Base-by-base conservation (phyloP, 2,797 vertebrate genomes). In the Bucorvus abyssinicus region DNA sequence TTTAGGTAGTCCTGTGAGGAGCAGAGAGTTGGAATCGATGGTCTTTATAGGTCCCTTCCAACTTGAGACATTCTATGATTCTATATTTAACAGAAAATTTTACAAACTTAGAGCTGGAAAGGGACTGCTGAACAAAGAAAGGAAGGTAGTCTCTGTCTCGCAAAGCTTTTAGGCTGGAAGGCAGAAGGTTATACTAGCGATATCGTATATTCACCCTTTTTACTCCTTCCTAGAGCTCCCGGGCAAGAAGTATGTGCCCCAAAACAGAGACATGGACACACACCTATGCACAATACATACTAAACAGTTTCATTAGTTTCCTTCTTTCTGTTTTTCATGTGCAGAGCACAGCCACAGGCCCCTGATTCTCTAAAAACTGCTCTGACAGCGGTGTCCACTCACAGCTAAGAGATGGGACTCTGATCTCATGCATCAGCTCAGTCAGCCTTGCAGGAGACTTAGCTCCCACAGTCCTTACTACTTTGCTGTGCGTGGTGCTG, bases 181-280 rank as follows among this genome's bases (percentile, higher is more conserved):
- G 17, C 40, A 68, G 36, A 59, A 63, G 26, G 12, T 34, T 49
- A 27, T 67, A 27, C 6, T 60, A 80, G 69, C 53, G 21, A 9
- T 57, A 30, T 11, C 2, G 9, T 36, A 11, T 55, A 30, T 80
- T 87, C 4, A 5, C 10, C 26, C 22, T 71, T 29, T 63, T 59
- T 63, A 13, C 27, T 83, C 30, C 27, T 70, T 65, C 16, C 36
- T 38, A 40, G 68, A 61, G 38, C 19, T 92, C 32, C 38, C 4
- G 3, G 0, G 0, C 12, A 24, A 5, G 10, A 30, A 56, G 13
- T 34, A 10, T 13, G 23, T 55, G n/a, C 44, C 50, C 30, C 13
- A 38, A 34, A 49, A 13, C 1, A 3, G 3, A 12, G 8, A 30
- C 7, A 9, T 45, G 14, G 22, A 24, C 9, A 24, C 5, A 14